Percentiles rank a stretch among this genome's conserved stretches.
These are phyloP conservation scores for Kobus ellipsiprymnus DNA, from an alignment of 2,113 vertebrate genomes.

Conservation along the genomic window DNA sequence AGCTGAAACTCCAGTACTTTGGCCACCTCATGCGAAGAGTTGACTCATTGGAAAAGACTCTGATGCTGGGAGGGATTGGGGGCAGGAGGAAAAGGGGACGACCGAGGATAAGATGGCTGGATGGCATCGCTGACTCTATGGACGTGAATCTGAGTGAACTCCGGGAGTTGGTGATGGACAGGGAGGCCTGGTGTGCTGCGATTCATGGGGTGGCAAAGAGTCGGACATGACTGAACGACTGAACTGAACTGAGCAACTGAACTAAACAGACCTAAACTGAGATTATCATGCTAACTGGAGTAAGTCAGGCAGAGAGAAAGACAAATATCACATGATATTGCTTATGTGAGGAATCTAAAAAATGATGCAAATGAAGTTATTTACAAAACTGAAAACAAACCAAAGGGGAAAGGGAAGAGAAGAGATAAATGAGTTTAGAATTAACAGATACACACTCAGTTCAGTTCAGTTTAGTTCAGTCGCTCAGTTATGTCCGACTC, in stretches of 20 bases:
- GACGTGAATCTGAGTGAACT: neutral
- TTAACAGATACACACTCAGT: neutral
- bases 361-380: neutral
- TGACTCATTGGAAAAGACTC: neutral
- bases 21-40: neutral
- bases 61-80: neutral
- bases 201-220: neutral
- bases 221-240: neutral
- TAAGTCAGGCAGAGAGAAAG: neutral
- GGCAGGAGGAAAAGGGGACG: neutral
- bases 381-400: neutral
- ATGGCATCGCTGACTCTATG: neutral
- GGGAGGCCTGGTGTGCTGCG: neutral
- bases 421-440: neutral
- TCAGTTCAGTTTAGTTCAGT: too few species aligned
- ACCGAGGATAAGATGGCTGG: neutral
- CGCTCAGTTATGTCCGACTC: rapidly evolving
- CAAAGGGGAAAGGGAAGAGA: neutral
- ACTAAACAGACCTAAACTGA: neutral
- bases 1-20: neutral
- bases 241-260: neutral
- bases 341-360: neutral
- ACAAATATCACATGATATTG: neutral
- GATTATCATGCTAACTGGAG: neutral
- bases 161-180: neutral